Conservation (phyloP, 2,888 invertebrate species). For the Gryllus longicercus region DNA sequence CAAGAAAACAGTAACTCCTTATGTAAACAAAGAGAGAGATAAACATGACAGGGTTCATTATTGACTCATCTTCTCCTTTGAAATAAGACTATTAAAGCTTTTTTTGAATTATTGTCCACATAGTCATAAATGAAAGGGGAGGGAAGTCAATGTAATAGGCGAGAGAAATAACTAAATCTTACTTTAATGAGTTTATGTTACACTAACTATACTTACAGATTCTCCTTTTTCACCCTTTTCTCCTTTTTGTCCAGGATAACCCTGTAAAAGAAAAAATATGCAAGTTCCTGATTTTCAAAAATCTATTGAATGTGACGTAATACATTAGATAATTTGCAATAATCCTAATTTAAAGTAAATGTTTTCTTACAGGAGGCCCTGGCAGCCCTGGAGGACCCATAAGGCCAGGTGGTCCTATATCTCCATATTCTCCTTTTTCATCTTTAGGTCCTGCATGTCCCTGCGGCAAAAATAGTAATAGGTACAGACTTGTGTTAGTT, state of each 20-base stretch:
- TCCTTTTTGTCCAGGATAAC: conserved; percentile 85
- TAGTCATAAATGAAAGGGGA: no score
- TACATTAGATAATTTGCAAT: background rate
- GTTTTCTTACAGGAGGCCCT: conserved; percentile 54
- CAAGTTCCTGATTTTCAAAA: background rate
- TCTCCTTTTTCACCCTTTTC: conserved; percentile 91
- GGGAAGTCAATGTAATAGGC: no score
- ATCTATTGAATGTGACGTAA: background rate
- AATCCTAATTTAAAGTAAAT: conserved; percentile 26
- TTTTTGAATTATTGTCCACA: no score
- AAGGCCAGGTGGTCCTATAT: conserved; percentile 88
- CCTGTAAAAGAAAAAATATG: conserved; percentile 47
- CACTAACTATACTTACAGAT: conserved; percentile 65
- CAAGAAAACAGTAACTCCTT: no score
- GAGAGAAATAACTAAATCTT: no score
- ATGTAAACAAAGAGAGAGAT: no score
- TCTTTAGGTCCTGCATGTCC: conserved; percentile 84
- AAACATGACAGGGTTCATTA: no score
- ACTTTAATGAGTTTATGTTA: background rate
- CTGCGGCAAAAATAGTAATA: conserved; percentile 44
- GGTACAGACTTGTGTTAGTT: no score
- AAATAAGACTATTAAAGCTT: no score
- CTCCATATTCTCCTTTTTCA: conserved; percentile 83
- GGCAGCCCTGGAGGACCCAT: conserved; percentile 86
- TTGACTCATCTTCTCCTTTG: no score